These are phyloP conservation scores for Schizotus pectinicornis DNA, from an alignment of 2,888 invertebrate genomes.

Conservation along the genomic window DNA sequence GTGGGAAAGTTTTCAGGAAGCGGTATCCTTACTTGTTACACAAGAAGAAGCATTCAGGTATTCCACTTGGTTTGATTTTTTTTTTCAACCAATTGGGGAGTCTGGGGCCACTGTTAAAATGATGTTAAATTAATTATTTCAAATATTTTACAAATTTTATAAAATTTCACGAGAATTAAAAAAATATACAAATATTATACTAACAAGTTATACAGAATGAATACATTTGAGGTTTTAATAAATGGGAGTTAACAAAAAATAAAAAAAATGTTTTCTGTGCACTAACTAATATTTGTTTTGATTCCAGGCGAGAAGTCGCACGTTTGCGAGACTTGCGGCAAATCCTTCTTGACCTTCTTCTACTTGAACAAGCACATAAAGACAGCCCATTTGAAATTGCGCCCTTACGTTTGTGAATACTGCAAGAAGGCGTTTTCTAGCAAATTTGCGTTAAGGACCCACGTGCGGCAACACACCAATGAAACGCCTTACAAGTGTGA, in stretches of 20 bases:
- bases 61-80: too few relatives aligned
- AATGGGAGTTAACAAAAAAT: too few relatives aligned
- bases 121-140: too few relatives aligned
- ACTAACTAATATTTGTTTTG: too few relatives aligned
- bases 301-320: slow-evolving; percentile 40
- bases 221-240: too few relatives aligned
- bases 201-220: too few relatives aligned
- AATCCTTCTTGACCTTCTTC: slow-evolving; percentile 41
- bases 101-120: too few relatives aligned
- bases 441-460: slow-evolving; percentile 43
- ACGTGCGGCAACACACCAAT: slow-evolving; percentile 47
- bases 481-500: slow-evolving; percentile 47
- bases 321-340: slow-evolving; percentile 43
- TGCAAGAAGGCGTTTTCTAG: slow-evolving; percentile 46
- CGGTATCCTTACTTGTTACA: slow-evolving; percentile 33
- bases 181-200: too few relatives aligned
- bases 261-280: too few relatives aligned
- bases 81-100: too few relatives aligned
- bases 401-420: slow-evolving; percentile 44
- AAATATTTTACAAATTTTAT: too few relatives aligned
- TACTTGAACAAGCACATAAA: slow-evolving; percentile 44
- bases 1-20: slow-evolving; percentile 33
- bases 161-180: too few relatives aligned
- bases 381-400: slow-evolving; percentile 46
- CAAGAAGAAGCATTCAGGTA: slow-evolving; percentile 41